Conservation (phyloP, 2,113 vertebrate species). For the Circaetus cinerascens region DNA sequence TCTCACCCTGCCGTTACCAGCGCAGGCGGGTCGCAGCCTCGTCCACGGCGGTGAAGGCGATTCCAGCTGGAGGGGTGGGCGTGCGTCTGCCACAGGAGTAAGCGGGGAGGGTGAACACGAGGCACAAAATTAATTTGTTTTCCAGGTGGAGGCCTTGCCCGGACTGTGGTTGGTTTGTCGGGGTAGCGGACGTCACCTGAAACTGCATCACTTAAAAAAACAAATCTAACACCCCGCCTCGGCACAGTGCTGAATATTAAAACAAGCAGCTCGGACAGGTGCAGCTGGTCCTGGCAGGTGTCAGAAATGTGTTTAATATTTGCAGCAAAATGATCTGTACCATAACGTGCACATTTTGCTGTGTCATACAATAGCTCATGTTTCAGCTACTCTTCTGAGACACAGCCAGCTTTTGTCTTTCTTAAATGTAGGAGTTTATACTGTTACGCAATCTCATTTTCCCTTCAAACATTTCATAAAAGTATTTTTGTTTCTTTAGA, state of each 20-base stretch:
- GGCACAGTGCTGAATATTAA: background rate
- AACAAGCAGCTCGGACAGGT: background rate
- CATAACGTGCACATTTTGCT: background rate
- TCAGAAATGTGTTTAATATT: background rate
- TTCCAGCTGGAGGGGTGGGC: accelerated
- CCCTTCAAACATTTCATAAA: background rate
- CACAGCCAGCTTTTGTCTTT: too few relatives aligned
- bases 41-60: accelerated
- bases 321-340: background rate
- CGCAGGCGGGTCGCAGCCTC: accelerated
- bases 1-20: accelerated
- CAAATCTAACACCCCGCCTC: accelerated
- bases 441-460: background rate
- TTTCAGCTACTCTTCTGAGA: background rate
- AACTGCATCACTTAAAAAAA: background rate
- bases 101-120: accelerated
- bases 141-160: background rate
- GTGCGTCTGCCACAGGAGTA: too few relatives aligned
- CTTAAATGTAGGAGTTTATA: background rate
- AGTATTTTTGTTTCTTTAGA: background rate
- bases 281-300: background rate
- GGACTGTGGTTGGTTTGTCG: accelerated
- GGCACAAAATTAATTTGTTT: background rate
- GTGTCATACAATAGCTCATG: accelerated
- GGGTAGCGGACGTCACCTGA: background rate